Evolutionary conservation across 2,113 vertebrate species (phyloP).

Genomic region (Holacanthus passer): DNA sequence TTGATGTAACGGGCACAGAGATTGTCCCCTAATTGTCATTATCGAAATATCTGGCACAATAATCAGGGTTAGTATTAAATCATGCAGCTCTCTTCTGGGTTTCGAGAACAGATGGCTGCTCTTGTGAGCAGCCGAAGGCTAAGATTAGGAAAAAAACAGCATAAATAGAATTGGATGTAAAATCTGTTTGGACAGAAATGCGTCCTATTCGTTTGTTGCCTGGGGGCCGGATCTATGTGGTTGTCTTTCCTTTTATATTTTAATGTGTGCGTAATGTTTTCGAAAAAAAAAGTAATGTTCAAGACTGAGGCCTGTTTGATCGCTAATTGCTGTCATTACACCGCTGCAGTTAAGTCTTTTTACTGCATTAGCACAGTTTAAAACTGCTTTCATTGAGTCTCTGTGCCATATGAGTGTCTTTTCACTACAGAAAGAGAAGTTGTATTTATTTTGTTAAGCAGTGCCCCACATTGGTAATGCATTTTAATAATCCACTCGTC

Average conservation of each 20-base stretch:
- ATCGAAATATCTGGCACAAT: constrained; percentile 42
- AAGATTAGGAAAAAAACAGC: constrained; percentile 1
- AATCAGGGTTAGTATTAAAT: constrained; percentile 49
- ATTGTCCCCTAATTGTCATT: neutral
- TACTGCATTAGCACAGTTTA: constrained; percentile 11
- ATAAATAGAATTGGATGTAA: constrained; percentile 43
- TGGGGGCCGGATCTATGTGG: neutral
- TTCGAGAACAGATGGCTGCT: constrained; percentile 65
- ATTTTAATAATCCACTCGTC: neutral
- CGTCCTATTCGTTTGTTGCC: constrained; percentile 13
- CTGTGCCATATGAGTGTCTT: neutral
- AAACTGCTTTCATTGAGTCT: neutral
- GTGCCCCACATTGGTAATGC: neutral
- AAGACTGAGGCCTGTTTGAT: constrained; percentile 20
- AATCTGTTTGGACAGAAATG: constrained; percentile 31
- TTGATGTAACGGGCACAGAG: neutral
- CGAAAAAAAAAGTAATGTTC: constrained; percentile 20
- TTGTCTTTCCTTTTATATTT: constrained; percentile 32
- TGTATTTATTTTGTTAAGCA: constrained; percentile 11
- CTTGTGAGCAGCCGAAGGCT: constrained; percentile 38
- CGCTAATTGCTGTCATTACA: constrained; percentile 12
- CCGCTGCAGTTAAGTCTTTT: constrained; percentile 15
- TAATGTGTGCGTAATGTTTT: constrained; percentile 24
- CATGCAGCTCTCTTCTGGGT: constrained; percentile 39
- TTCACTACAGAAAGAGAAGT: neutral